Evolutionary conservation across 2,797 vertebrate species (phyloP).

Genomic region (Hippopotamyrus pictus): DNA sequence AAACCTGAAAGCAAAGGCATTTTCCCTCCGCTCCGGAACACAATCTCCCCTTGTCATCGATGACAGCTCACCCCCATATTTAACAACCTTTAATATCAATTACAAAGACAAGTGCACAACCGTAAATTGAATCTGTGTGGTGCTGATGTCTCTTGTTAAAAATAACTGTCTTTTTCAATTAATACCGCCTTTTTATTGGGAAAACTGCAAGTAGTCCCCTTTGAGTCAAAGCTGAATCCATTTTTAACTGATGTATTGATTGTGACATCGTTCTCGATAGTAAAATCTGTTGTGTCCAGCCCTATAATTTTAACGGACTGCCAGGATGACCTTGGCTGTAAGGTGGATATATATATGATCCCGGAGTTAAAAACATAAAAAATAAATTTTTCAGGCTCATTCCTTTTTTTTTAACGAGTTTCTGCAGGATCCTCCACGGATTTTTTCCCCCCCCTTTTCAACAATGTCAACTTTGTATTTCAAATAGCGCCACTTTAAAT

Average conservation of each 20-base stretch:
- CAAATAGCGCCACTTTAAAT: background rate
- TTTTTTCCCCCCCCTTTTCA: background rate
- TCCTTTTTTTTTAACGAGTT: background rate
- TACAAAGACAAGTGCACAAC: slow-evolving; percentile 54
- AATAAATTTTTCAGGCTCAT: background rate
- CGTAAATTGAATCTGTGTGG: slow-evolving; percentile 56
- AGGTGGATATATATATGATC: background rate
- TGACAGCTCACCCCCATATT: slow-evolving; percentile 54
- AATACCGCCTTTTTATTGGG: slow-evolving; percentile 52
- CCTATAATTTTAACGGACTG: slow-evolving; percentile 45
- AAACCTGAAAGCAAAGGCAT: slow-evolving; percentile 21
- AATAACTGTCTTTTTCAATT: slow-evolving; percentile 66
- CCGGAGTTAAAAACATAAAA: background rate
- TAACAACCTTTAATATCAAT: slow-evolving; percentile 63
- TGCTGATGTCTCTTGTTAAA: slow-evolving; percentile 54
- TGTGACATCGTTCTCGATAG: slow-evolving; percentile 45
- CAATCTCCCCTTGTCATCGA: slow-evolving; percentile 26
- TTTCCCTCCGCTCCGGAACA: slow-evolving; percentile 13
- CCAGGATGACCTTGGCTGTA: slow-evolving; percentile 47
- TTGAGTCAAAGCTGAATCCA: slow-evolving; percentile 37
- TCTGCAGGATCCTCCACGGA: background rate
- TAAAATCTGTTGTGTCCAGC: slow-evolving; percentile 27
- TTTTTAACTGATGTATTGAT: slow-evolving; percentile 54
- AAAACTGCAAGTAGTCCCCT: slow-evolving; percentile 44
- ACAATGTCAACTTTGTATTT: background rate